Conservation (phyloP, 1,140 invertebrate genomes). For the Steinernema khuongi region DNA sequence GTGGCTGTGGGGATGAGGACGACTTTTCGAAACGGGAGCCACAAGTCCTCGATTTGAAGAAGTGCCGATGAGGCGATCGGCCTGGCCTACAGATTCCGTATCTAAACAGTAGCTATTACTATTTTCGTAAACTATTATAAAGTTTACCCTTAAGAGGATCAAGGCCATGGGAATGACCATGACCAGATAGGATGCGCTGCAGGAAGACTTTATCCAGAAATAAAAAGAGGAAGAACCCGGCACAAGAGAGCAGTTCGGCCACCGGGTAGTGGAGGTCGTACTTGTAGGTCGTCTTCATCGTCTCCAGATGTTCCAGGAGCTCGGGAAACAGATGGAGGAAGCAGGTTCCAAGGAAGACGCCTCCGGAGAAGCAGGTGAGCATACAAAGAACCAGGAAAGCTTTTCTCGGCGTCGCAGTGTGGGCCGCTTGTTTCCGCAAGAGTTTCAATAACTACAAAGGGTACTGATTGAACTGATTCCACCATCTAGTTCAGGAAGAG, state of each 20-base stretch:
- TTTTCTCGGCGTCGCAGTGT: constrained; percentile 33
- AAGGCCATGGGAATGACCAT: constrained; percentile 48
- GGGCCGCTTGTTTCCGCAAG: constrained; percentile 38
- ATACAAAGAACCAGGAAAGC: constrained; percentile 59
- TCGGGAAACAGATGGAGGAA: constrained; percentile 78
- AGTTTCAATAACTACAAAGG: constrained; percentile 41
- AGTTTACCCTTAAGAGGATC: neutral
- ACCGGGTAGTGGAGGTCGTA: constrained; percentile 63
- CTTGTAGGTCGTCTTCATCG: constrained; percentile 23
- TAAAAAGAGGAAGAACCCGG: constrained; percentile 78
- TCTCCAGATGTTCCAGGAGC: constrained; percentile 59
- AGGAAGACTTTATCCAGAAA: constrained; percentile 73
- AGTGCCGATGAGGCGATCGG: no score
- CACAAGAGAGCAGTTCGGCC: constrained; percentile 69
- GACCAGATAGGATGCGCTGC: constrained; percentile 47
- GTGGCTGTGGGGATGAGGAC: constrained; percentile 64
- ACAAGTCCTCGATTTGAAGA: no score
- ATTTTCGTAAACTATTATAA: no score
- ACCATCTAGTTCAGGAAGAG: no score
- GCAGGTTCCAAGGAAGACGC: constrained; percentile 75
- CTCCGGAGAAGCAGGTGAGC: constrained; percentile 77
- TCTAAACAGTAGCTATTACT: no score
- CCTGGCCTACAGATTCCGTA: no score
- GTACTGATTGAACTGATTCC: no score
- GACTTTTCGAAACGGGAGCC: no score